Conservation (phyloP, 1,140 invertebrate species). For the Calliopsis andreniformis region DNA sequence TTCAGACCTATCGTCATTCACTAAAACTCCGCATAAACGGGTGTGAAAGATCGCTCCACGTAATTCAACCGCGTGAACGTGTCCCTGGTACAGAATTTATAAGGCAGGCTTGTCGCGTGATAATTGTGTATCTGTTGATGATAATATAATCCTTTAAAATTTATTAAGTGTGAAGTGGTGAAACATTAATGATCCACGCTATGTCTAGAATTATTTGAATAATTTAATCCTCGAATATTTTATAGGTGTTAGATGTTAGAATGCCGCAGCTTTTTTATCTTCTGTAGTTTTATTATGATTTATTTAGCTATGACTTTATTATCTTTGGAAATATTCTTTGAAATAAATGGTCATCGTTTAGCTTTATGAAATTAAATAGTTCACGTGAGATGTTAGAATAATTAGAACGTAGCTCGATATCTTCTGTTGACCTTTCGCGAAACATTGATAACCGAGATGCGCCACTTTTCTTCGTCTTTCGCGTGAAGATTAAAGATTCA, state of each 20-base stretch:
- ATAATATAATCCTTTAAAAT: too few relatives aligned
- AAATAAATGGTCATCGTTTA: too few relatives aligned
- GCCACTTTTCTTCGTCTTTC: not conserved
- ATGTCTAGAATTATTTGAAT: too few relatives aligned
- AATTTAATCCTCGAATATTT: too few relatives aligned
- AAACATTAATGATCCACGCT: too few relatives aligned
- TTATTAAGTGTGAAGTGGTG: too few relatives aligned
- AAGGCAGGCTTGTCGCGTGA: not conserved
- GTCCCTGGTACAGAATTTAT: not conserved
- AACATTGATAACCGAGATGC: not conserved
- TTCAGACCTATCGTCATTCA: slow-evolving; percentile 36
- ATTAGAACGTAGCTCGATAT: not conserved
- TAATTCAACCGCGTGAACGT: slow-evolving; percentile 8
- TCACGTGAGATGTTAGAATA: not conserved
- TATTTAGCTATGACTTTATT: too few relatives aligned
- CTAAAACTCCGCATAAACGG: slow-evolving; percentile 9
- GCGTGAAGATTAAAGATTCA: slow-evolving; percentile 13
- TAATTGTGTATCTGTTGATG: too few relatives aligned
- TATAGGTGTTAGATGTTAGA: too few relatives aligned
- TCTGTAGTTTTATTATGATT: too few relatives aligned
- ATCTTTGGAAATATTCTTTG: too few relatives aligned
- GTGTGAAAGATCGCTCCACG: slow-evolving; percentile 25
- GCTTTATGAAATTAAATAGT: not conserved
- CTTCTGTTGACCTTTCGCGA: not conserved
- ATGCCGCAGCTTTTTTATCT: too few relatives aligned